Conservation (phyloP, 1,140 invertebrate genomes). For the Drosophila sulfurigaster region DNA sequence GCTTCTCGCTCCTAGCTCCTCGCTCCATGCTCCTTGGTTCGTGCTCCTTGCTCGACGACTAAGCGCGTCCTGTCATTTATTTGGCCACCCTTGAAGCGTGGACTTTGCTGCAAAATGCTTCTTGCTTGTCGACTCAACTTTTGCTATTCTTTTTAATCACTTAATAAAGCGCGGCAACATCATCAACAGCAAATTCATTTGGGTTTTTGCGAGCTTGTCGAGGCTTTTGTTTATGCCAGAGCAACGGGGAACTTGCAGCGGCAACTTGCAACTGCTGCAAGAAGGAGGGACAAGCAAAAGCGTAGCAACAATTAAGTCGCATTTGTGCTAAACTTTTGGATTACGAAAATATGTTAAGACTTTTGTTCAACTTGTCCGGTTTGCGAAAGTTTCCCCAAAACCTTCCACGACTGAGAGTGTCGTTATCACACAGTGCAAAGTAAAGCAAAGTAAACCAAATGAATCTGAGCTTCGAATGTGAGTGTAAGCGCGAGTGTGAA, state of each 20-base stretch:
- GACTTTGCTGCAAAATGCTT: constrained; percentile 13
- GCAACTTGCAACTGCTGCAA: constrained; percentile 9
- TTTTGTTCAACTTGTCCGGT: constrained; percentile 78
- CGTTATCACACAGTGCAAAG: constrained; percentile 28
- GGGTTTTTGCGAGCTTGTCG: constrained; percentile 31
- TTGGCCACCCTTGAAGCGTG: constrained; percentile 18
- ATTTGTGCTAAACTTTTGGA: constrained; percentile 80
- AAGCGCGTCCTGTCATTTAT: constrained; percentile 3
- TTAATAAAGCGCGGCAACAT: constrained; percentile 69
- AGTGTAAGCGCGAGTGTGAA: neutral
- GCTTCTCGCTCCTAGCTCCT: neutral
- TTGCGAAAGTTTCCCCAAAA: constrained; percentile 52
- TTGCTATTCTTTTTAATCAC: constrained; percentile 63
- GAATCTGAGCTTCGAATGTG: neutral
- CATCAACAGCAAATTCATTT: constrained; percentile 63
- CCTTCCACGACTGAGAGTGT: constrained; percentile 10
- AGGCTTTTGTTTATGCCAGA: constrained; percentile 54
- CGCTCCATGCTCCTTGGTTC: too few species aligned
- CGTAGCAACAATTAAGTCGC: constrained; percentile 78
- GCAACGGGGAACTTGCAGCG: constrained; percentile 16
- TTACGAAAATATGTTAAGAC: constrained; percentile 80
- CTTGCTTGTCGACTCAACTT: constrained; percentile 24
- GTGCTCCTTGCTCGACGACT: neutral
- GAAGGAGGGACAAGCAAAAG: constrained; percentile 31
- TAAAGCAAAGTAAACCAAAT: neutral